Evolutionary conservation across 1,140 invertebrate species (phyloP).

Genomic region (Drosophila lowei): DNA sequence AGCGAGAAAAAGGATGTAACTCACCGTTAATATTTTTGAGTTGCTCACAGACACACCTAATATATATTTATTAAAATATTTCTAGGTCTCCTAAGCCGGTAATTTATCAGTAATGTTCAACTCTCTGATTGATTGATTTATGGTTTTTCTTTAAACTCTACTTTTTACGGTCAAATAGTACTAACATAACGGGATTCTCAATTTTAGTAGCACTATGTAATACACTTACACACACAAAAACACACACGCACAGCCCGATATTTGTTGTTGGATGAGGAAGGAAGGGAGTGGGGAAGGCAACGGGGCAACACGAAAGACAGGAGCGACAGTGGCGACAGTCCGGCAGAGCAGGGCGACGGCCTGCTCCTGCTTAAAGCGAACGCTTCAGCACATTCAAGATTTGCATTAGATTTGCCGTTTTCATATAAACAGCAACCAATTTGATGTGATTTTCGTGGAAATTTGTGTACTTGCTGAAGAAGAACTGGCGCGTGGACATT

Average conservation of each 20-base stretch:
- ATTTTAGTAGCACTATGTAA: conserved; percentile 49
- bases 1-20: neutral
- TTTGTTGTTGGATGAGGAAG: conserved; percentile 11
- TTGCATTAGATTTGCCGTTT: conserved; percentile 83
- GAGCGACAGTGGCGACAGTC: conserved; percentile 25
- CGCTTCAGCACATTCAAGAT: conserved; percentile 79
- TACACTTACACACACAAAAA: conserved; percentile 51
- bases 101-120: conserved; percentile 13
- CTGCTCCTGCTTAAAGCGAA: conserved; percentile 69
- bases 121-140: conserved; percentile 1
- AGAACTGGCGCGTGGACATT: conserved; percentile 75
- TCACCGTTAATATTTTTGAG: conserved; percentile 16
- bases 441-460: conserved; percentile 82
- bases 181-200: conserved; percentile 1
- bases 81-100: conserved; percentile 4
- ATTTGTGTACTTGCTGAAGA: conserved; percentile 76
- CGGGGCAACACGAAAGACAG: neutral
- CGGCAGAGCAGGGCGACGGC: conserved; percentile 13
- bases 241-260: conserved; percentile 29
- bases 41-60: conserved; percentile 37
- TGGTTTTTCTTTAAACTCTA: conserved; percentile 13
- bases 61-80: conserved; percentile 9
- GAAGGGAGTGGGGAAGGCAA: conserved; percentile 18
- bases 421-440: conserved; percentile 83
- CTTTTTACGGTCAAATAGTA: too few species aligned